Evolutionary conservation across 2,797 vertebrate genomes (phyloP), one percentile per base, ranked within the genome.

Genomic region (Anguilla anguilla): DNA sequence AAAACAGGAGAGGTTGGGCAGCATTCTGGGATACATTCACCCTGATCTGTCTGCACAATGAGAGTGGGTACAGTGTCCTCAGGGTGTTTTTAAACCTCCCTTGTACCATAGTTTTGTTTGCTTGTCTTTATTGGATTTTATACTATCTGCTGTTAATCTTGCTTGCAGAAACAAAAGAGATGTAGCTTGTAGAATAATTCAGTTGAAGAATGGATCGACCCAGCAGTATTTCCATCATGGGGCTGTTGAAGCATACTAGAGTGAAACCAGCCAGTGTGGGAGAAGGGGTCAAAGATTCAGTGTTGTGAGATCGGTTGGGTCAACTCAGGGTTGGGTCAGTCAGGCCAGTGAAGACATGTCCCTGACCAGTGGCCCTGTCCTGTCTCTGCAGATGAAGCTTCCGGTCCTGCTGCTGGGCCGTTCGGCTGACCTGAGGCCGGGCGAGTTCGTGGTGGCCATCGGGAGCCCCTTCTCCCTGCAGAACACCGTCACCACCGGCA

Each of bases 381-480:
- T 19, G 10, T 84, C 51, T n/a, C n/a, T 85, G 31, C 91, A 99
- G 98, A 96, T 90, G 57, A 98, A 98, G 93, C 94, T 99, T 82
- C 98, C 98, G 0, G 98, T 99, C 55, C 94, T 99, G 86, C 91
- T 97, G 85, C 97, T 99, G 0, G 98, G 98, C 3, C 97, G 96
- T 0, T 99, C 98, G 0, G 96, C 97, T 0, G 98, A 98, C 93
- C 95, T 99, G 87, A 96, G 98, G 43, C 98, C 98, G 0, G 98
- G 98, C 0, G 98, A 99, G 88, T 98, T 98, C 6, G 98, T 99
- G 93, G 98, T 99, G 0, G 98, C 98, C 2, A 98, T 99, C 6
- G 98, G 98, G 46, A 99, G 98, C 43, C 98, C 98, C 0, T 99
- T 99, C 88, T 98, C 98, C 35, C 97, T 99, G 4, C 98, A 99